A percentile compares a stretch with the other conserved stretches of the same genome.
Evolutionary conservation across 2,797 vertebrate genomes (phyloP).

Genomic region (Steatocranus sp.): DNA sequence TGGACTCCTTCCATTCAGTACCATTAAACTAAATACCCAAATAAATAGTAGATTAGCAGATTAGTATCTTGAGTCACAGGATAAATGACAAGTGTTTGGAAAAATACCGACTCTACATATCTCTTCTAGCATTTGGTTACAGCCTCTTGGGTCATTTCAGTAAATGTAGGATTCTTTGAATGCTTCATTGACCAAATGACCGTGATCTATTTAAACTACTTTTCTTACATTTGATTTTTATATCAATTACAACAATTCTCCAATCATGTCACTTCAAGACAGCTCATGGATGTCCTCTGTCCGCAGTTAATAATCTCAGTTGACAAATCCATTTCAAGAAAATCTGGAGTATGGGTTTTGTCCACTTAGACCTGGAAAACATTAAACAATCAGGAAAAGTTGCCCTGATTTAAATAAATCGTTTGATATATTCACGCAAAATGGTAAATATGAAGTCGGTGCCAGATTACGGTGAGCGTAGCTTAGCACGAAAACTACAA

Average conservation of each 20-base stretch:
- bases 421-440: background rate
- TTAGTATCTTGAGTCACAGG: background rate
- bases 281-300: background rate
- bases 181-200: background rate
- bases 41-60: slow-evolving; percentile 16
- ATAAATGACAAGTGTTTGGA: background rate
- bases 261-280: background rate
- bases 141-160: slow-evolving; percentile 1
- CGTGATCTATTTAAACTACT: background rate
- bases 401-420: background rate
- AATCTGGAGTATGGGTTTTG: slow-evolving; percentile 91
- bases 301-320: background rate
- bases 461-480: background rate
- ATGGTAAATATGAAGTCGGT: background rate
- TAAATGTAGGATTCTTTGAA: background rate
- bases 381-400: background rate
- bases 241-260: background rate
- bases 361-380: slow-evolving; percentile 83
- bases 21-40: background rate
- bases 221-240: background rate
- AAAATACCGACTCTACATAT: background rate
- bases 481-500: background rate
- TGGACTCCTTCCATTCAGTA: background rate
- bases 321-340: slow-evolving; percentile 33
- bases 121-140: background rate